Base-by-base conservation (phyloP, 2,113 vertebrate species). In the Paradoxurus hermaphroditus region DNA sequence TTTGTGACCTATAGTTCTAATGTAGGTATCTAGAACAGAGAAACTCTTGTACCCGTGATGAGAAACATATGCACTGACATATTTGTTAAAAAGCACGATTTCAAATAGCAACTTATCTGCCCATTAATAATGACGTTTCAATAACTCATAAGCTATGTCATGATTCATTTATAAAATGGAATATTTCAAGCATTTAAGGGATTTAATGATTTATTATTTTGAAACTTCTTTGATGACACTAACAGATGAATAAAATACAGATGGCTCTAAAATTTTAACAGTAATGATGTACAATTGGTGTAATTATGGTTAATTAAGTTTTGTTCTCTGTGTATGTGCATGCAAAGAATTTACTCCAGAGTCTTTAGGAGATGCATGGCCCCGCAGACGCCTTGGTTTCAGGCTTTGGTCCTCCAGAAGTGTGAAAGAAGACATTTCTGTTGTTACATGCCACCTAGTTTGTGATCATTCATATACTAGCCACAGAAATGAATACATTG, bases 121-220 rank as follows among this genome's bases (percentile, higher is more conserved):
- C 70, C 16, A 44, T 34, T 16, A 86, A 21, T 84, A 89, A 68
- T 4, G 49, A 90, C n/a, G n/a, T n/a, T n/a, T n/a, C n/a, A n/a
- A n/a, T n/a, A n/a, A n/a, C n/a, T n/a, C n/a, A n/a, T n/a, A 62
- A 36, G 1, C 7, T 31, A 1, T 44, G 16, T 44, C 77, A 41
- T 23, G 4, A 31, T 62, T 92, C 73, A 56, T 75, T 49, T 73
- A 85, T 82, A 56, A 27, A 73, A 77, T 31, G 0, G 23, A 41
- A 9, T 72, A 68, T 41, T 73, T 88, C 41, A 16, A 56, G 3
- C 51, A 73, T 77, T 46, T 70, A 53, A 36, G 8, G 41, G 29
- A 59, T 27, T 39, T 88, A 77, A 70, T 39, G 36, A 53, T 82
- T 93, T 77, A 49, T 96, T 94, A n/a, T 49, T 56, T 94, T 94